Evolutionary conservation across 2,113 vertebrate species (phyloP).

Genomic region (Illadopsis cleaveri): DNA sequence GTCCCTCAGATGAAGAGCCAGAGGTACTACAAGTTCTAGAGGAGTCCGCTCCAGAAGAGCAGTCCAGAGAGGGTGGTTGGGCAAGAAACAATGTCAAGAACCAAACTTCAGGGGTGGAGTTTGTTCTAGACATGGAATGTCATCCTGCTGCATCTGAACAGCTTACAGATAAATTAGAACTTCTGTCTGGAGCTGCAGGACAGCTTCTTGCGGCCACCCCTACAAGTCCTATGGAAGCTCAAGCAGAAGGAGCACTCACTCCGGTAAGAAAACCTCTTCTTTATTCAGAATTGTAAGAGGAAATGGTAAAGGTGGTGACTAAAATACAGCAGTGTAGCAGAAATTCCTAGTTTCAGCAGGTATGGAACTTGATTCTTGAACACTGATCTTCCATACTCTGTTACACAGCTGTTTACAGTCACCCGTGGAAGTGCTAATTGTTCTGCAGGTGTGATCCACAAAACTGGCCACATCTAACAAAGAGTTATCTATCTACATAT

Average conservation of each 20-base stretch:
- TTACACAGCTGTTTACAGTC: neutral
- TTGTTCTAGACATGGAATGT: constrained; percentile 62
- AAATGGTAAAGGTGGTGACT: neutral
- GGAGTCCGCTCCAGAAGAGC: constrained; percentile 78
- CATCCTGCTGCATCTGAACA: constrained; percentile 68
- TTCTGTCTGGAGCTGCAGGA: constrained; percentile 76
- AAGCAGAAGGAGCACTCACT: constrained; percentile 91
- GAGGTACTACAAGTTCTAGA: constrained; percentile 87
- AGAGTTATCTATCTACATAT: neutral
- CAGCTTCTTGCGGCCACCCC: constrained; percentile 84
- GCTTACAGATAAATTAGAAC: constrained; percentile 83
- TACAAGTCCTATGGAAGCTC: constrained; percentile 90
- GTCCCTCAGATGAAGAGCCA: constrained; percentile 90
- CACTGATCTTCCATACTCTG: neutral
- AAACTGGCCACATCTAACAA: neutral
- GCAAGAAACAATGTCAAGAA: constrained; percentile 54
- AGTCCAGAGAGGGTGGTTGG: constrained; percentile 62
- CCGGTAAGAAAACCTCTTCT: constrained; percentile 80
- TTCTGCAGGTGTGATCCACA: neutral
- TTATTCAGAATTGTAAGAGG: neutral
- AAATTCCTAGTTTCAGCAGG: neutral
- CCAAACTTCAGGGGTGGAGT: constrained; percentile 51
- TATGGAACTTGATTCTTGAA: neutral
- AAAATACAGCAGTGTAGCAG: neutral
- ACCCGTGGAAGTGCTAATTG: neutral